phyloP scores from a whole-genome alignment of 2,113 vertebrate species.

The Sminthopsis crassicaudata region DNA sequence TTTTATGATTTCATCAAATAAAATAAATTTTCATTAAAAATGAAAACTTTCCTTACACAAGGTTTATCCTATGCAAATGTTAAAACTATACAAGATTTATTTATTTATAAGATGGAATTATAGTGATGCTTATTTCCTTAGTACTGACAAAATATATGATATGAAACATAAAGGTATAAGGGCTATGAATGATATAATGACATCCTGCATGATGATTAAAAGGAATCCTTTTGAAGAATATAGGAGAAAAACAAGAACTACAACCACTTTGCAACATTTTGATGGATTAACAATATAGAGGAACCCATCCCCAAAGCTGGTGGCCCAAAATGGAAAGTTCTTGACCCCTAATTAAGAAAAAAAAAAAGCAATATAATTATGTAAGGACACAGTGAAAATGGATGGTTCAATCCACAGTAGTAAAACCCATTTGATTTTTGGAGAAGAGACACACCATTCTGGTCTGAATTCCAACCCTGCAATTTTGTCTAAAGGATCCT shows the following conservation, averaged over 20 bases:
- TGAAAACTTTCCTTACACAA: not conserved
- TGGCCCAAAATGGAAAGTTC: not conserved
- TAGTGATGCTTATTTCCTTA: not conserved
- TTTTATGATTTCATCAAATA: not conserved
- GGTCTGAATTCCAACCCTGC: not conserved
- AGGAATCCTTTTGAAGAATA: not conserved
- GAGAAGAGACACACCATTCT: not conserved
- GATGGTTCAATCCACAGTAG: not conserved
- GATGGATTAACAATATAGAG: not conserved
- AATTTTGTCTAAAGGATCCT: not conserved
- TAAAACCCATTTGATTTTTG: not conserved
- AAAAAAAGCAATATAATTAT: not conserved
- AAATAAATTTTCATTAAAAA: not conserved
- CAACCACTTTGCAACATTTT: not conserved
- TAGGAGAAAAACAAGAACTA: not conserved
- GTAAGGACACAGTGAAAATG: not conserved
- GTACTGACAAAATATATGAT: not conserved
- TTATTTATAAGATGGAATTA: not conserved
- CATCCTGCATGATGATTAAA: not conserved
- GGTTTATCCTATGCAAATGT: not conserved
- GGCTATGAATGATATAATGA: not conserved
- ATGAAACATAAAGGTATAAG: not conserved
- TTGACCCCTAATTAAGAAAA: not conserved
- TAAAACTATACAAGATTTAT: not conserved
- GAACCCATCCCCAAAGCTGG: not conserved